Conservation (phyloP, 2,113 vertebrate genomes). For the Phalacrocorax carbo region DNA sequence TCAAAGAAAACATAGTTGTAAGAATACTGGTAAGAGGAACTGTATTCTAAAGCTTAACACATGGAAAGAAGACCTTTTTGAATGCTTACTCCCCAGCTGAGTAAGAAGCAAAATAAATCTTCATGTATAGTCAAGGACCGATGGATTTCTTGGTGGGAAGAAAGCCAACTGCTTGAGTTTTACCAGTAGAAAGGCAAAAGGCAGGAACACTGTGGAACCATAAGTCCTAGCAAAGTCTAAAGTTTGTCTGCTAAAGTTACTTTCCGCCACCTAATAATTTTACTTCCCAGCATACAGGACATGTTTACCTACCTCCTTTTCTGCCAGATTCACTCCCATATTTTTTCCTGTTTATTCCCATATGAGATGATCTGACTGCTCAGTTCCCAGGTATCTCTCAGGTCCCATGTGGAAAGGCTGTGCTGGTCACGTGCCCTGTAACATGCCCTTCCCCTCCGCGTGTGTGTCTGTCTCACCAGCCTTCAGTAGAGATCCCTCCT, state of each 20-base stretch:
- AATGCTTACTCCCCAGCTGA: neutral
- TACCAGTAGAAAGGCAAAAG: neutral
- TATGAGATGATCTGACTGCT: neutral
- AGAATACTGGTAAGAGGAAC: neutral
- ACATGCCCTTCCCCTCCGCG: rapidly evolving
- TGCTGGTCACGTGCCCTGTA: neutral
- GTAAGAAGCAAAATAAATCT: neutral
- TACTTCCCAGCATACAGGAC: neutral
- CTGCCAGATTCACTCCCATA: neutral
- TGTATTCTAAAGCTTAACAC: neutral
- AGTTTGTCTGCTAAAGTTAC: neutral
- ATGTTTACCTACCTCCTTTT: neutral
- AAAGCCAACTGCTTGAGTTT: neutral
- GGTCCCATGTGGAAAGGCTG: rapidly evolving
- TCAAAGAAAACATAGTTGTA: neutral
- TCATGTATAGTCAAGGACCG: neutral
- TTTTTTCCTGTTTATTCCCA: neutral
- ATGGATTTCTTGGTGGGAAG: neutral
- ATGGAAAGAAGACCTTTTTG: neutral
- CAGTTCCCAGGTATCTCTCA: neutral
- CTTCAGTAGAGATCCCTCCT: neutral
- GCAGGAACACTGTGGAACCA: neutral
- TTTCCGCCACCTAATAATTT: neutral
- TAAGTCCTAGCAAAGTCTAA: neutral
- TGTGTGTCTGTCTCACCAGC: neutral